phyloP scores from a whole-genome alignment of 2,113 vertebrate genomes.

The Okapia johnstoni region DNA sequence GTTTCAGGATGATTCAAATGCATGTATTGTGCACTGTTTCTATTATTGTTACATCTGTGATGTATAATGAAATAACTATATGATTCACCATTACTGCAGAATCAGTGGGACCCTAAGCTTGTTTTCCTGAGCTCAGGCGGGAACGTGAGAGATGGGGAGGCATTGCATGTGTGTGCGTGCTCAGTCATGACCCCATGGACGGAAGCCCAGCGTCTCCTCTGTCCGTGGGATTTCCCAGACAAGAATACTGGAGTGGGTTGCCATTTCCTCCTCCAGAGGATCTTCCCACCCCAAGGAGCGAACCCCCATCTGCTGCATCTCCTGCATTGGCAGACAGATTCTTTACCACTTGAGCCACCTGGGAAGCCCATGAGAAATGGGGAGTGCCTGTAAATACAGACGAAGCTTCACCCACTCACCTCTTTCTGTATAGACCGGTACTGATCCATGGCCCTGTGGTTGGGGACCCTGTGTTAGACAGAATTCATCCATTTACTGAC shows the following conservation, averaged over 20 bases:
- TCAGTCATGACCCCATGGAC: not conserved
- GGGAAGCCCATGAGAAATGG: not conserved
- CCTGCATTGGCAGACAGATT: rapidly evolving
- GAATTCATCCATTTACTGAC: not conserved
- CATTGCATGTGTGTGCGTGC: not conserved
- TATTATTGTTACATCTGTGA: not conserved
- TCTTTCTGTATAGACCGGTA: not conserved
- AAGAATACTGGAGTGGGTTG: not conserved
- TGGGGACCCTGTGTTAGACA: not conserved
- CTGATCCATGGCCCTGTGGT: not conserved
- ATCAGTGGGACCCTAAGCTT: not conserved
- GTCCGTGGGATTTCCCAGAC: not conserved
- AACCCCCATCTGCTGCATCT: not conserved
- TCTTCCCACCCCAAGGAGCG: not conserved
- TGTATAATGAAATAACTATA: not conserved
- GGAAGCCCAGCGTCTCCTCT: not conserved
- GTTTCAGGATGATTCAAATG: not conserved
- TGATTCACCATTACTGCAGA: not conserved
- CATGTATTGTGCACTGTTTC: not conserved
- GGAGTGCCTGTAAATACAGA: not conserved
- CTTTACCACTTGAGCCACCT: not conserved
- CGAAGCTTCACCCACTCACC: not conserved
- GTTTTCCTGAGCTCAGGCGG: not conserved
- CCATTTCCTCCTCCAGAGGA: not conserved
- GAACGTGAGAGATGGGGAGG: not conserved